Base-by-base conservation (phyloP, 2,888 invertebrate species). In the Acleris cristana region DNA sequence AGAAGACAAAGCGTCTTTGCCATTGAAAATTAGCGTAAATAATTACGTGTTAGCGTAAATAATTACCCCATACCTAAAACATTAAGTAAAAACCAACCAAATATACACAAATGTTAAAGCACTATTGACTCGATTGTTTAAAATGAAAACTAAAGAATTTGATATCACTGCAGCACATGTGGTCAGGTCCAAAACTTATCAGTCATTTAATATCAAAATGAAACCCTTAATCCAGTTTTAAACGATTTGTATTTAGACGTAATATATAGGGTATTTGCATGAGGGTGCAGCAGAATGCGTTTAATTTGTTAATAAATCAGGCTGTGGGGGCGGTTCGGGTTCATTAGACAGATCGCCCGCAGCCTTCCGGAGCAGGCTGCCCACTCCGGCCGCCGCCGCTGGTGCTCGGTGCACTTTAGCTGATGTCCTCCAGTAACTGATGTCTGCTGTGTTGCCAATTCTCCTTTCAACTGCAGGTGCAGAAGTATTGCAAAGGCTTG, bases 281-380 rank as follows among this genome's bases (percentile, higher is more conserved):
- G 83, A 83, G 89, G 90, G 89, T 90, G 92, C 89, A 90, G 80
- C 81, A 88, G 88, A 88, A 91, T 91, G 92, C 92, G 87, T 90
- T 92, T 92, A 92, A 92, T 92, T 92, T 82, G 92, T 92, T 91
- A 92, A 92, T 92, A 92, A 92, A 92, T 92, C 92, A 90, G 91
- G 85, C 86, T 85, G 85, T 76, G 80, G 85, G 89, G 90, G 88
- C 85, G 88, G 87, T 83, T 76, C 74, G 84, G 87, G 90, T 92
- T 92, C 91, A 92, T 92, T 92, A 92, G 90, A 89, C 81, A 85
- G 88, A 89, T 90, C 86, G 89, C 90, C 85, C 81, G 83, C 85
- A 86, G 92, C 87, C 88, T 90, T 89, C 90, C 89, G 87, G 90
- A 86, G 87, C 76, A 84, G 79, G 79, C 80, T 76, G 82, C 89